Percentiles rank a stretch among this genome's conserved stretches.
Conservation (phyloP, 1,140 invertebrate genomes). For the Drosophila gunungcola region DNA sequence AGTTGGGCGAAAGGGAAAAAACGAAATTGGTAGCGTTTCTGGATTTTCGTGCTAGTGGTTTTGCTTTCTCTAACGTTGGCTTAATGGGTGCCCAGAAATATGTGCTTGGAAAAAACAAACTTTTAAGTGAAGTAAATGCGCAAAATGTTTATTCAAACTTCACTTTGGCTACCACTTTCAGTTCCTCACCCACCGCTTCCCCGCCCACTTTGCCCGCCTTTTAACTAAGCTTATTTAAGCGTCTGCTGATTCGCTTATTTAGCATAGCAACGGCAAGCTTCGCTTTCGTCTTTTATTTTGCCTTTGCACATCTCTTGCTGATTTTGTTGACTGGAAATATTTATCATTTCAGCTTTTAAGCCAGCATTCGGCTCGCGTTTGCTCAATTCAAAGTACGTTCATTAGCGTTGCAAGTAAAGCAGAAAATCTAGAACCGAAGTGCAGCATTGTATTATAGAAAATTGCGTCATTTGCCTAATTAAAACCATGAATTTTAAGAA, state of each 20-base stretch:
- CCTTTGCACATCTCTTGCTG: slow-evolving; percentile 38
- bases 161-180: slow-evolving; percentile 74
- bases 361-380: slow-evolving; percentile 32
- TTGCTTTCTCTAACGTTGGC: slow-evolving; percentile 34
- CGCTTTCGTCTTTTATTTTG: slow-evolving; percentile 10
- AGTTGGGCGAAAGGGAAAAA: slow-evolving; percentile 39
- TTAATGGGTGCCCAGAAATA: slow-evolving; percentile 73
- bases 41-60: slow-evolving; percentile 36
- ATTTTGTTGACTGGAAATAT: slow-evolving; percentile 59
- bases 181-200: slow-evolving; percentile 2
- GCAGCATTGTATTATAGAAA: neutral
- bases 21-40: slow-evolving; percentile 50
- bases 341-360: slow-evolving; percentile 65
- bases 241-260: slow-evolving; percentile 66
- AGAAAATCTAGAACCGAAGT: neutral
- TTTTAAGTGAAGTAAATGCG: slow-evolving; percentile 83
- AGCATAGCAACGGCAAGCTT: slow-evolving; percentile 51
- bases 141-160: slow-evolving; percentile 83
- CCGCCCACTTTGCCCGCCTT: slow-evolving; percentile 42
- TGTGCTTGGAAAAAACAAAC: slow-evolving; percentile 70
- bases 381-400: slow-evolving; percentile 47
- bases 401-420: slow-evolving; percentile 13
- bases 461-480: no score
- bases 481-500: no score
- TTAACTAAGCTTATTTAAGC: slow-evolving; percentile 80